Evolutionary conservation across 2,797 vertebrate genomes (phyloP).

Genomic region (Epinephelus awoara): DNA sequence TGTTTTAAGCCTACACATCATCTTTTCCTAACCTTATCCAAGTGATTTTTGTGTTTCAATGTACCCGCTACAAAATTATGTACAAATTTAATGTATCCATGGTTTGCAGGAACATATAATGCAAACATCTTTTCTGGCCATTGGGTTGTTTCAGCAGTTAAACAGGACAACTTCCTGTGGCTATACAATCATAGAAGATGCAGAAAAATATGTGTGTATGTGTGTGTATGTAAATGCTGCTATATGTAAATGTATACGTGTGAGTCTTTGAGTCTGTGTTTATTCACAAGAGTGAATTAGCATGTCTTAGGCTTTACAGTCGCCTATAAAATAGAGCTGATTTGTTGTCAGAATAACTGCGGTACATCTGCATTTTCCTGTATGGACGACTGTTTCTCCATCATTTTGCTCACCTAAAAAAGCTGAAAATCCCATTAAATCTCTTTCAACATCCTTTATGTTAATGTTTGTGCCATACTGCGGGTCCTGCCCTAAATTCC

Average conservation of each 20-base stretch:
- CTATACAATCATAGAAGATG: not conserved
- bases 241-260: conserved; percentile 18
- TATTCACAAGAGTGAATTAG: conserved; percentile 52
- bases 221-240: conserved; percentile 14
- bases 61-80: too few relatives aligned
- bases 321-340: conserved; percentile 49
- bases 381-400: conserved; percentile 23
- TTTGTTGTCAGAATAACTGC: conserved; percentile 47
- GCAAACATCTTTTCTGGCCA: too few relatives aligned
- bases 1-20: too few relatives aligned
- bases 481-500: conserved; percentile 80
- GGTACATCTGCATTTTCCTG: conserved; percentile 56
- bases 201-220: conserved; percentile 7
- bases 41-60: too few relatives aligned
- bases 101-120: too few relatives aligned
- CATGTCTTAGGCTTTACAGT: conserved; percentile 52
- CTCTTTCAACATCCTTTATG: conserved; percentile 57
- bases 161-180: conserved; percentile 2
- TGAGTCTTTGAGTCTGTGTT: conserved; percentile 30
- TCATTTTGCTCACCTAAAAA: conserved; percentile 47
- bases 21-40: too few relatives aligned
- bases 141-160: too few relatives aligned
- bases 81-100: too few relatives aligned
- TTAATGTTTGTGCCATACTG: conserved; percentile 64
- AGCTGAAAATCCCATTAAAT: conserved; percentile 65